Percentiles rank a stretch among this genome's conserved stretches.
phyloP scores from a whole-genome alignment of 2,797 vertebrate genomes.

The Spea hammondii region DNA sequence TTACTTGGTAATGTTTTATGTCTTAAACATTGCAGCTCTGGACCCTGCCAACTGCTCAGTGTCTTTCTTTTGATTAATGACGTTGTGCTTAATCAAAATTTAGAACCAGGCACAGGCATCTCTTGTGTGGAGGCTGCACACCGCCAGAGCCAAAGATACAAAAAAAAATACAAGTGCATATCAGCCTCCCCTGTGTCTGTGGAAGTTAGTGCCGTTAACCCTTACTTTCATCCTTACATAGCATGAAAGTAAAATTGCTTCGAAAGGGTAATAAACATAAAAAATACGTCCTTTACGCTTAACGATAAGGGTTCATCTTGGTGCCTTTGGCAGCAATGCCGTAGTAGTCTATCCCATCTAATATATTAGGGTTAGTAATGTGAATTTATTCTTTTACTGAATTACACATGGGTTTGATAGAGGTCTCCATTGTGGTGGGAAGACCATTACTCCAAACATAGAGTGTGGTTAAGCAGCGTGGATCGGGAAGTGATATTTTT shows the following conservation, averaged over 20 bases:
- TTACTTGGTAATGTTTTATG: slow-evolving; percentile 84
- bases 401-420: too few species aligned
- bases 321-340: too few species aligned
- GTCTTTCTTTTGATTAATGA: slow-evolving; percentile 81
- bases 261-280: neutral
- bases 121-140: slow-evolving; percentile 70
- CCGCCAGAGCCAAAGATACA: slow-evolving; percentile 64
- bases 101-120: slow-evolving; percentile 75
- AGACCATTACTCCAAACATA: too few species aligned
- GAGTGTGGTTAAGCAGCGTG: too few species aligned
- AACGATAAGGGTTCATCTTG: too few species aligned
- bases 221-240: slow-evolving; percentile 12
- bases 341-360: too few species aligned
- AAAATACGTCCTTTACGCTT: too few species aligned
- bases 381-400: too few species aligned
- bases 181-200: neutral
- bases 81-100: slow-evolving; percentile 82
- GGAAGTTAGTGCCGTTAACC: slow-evolving; percentile 35
- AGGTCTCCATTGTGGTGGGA: too few species aligned
- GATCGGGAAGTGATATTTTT: too few species aligned
- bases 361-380: too few species aligned
- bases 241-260: slow-evolving; percentile 16
- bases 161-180: slow-evolving; percentile 25
- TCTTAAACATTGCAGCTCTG: slow-evolving; percentile 79
- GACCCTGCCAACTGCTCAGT: slow-evolving; percentile 76